Conservation (phyloP, 2,113 vertebrate genomes). For the Noturus placidus region DNA sequence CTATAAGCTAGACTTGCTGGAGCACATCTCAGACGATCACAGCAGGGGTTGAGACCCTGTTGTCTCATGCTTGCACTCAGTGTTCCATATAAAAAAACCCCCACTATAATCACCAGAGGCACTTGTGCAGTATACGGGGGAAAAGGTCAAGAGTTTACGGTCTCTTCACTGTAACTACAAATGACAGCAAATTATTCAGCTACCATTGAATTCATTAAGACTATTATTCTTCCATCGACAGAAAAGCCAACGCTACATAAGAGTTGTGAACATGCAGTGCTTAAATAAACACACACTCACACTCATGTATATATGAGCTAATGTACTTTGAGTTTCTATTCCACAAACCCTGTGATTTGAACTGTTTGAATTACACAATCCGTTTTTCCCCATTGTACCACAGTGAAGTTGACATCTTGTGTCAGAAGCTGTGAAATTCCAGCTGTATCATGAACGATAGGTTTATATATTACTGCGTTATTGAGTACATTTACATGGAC, state of each 20-base stretch:
- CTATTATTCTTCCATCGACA: not conserved
- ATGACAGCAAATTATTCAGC: not conserved
- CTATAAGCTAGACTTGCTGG: not conserved
- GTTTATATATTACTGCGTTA: not conserved
- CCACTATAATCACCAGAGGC: not conserved
- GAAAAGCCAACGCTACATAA: not conserved
- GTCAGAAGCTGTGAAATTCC: no score
- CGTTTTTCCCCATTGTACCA: not conserved
- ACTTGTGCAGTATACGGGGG: not conserved
- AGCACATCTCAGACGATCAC: not conserved
- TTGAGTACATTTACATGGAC: not conserved
- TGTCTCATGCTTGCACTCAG: not conserved
- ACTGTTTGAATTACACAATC: not conserved
- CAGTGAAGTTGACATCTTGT: not conserved
- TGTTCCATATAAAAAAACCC: not conserved
- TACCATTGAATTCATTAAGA: not conserved
- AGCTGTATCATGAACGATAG: not conserved
- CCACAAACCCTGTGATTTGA: not conserved
- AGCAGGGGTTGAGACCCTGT: not conserved
- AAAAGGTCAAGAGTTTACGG: slow-evolving; percentile 3
- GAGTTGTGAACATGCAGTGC: not conserved
- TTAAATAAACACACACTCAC: not conserved
- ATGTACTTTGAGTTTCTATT: not conserved
- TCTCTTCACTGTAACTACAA: not conserved
- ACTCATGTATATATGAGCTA: no score